phyloP scores from a whole-genome alignment of 2,888 invertebrate species.

The Tromatobia lineatoria region DNA sequence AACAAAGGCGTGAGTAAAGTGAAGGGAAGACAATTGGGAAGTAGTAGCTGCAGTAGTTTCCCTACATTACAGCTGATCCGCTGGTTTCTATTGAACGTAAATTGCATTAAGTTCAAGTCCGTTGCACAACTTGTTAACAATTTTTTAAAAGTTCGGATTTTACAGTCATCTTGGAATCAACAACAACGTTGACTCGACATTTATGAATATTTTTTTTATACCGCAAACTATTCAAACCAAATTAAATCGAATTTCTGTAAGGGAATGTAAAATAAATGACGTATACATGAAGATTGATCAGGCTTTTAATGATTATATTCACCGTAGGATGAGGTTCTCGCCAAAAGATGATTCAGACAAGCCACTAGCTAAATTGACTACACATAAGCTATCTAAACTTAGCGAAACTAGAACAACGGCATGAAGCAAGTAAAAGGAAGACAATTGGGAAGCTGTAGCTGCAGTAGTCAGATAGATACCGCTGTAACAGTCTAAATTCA shows the following conservation, averaged over 20 bases:
- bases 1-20: slow-evolving; percentile 38
- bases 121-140: too few species aligned
- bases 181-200: too few species aligned
- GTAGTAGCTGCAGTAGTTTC: slow-evolving; percentile 32
- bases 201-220: too few species aligned
- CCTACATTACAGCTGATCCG: too few species aligned
- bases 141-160: too few species aligned
- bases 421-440: slow-evolving; percentile 43
- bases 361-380: background rate
- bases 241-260: too few species aligned
- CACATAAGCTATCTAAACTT: slow-evolving; percentile 28
- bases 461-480: slow-evolving; percentile 43
- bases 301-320: background rate
- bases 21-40: slow-evolving; percentile 60
- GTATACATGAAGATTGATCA: too few species aligned
- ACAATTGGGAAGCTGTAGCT: slow-evolving; percentile 56
- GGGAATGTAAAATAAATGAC: too few species aligned
- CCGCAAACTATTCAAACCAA: too few species aligned
- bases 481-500: slow-evolving; percentile 23
- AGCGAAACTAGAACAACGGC: slow-evolving; percentile 26
- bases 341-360: background rate
- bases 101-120: too few species aligned
- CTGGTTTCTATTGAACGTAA: too few species aligned
- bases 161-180: too few species aligned
- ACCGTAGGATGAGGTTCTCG: background rate